Evolutionary conservation across 2,113 vertebrate species (phyloP).

Genomic region (Potamarius usumacintae): DNA sequence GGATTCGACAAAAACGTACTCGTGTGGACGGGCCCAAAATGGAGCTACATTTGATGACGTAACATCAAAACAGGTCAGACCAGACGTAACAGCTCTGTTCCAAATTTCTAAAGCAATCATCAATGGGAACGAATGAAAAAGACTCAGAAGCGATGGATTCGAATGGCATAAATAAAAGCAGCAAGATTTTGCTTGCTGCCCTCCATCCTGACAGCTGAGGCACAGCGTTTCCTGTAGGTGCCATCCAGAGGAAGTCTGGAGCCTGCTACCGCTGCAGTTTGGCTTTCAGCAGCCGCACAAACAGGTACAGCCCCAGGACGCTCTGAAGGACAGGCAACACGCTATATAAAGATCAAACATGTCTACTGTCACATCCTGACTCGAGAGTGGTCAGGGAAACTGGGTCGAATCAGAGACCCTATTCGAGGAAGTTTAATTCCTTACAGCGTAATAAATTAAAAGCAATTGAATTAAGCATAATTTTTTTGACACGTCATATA

Average conservation of each 20-base stretch:
- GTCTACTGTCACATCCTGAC: constrained; percentile 49
- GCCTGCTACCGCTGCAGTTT: constrained; percentile 66
- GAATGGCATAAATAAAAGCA: constrained; percentile 52
- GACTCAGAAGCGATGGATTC: constrained; percentile 28
- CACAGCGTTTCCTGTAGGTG: constrained; percentile 69
- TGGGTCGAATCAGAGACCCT: constrained; percentile 26
- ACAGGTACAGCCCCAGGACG: constrained; percentile 56
- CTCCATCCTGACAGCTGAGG: constrained; percentile 57
- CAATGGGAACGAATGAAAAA: constrained; percentile 43
- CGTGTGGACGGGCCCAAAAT: neutral
- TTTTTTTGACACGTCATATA: neutral
- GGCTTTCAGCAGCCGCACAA: constrained; percentile 61
- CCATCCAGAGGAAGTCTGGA: constrained; percentile 70
- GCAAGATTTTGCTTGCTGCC: constrained; percentile 49
- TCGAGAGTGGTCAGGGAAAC: constrained; percentile 24
- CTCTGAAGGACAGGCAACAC: constrained; percentile 63
- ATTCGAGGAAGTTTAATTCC: constrained; percentile 31
- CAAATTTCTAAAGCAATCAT: constrained; percentile 53
- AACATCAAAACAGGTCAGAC: constrained; percentile 24
- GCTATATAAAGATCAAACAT: constrained; percentile 49
- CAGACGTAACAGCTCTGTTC: neutral
- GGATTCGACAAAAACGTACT: no score
- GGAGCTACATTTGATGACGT: neutral
- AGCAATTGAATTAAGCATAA: neutral
- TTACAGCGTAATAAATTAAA: constrained; percentile 12